A percentile compares a stretch with the other conserved stretches of the same genome.
phyloP scores from a whole-genome alignment of 2,888 invertebrate species.

The Tinea semifulvella region DNA sequence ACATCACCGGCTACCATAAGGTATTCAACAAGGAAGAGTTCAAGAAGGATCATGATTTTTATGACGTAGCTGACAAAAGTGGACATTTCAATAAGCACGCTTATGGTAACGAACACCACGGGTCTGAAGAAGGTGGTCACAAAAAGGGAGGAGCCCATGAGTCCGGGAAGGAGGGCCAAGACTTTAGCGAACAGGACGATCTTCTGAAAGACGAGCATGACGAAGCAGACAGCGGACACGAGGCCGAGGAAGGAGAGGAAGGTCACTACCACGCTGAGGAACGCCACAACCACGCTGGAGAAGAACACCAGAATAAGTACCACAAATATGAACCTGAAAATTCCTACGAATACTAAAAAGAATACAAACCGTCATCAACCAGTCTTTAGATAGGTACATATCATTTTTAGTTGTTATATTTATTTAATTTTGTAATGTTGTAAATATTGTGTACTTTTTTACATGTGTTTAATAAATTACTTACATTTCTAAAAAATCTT shows the following conservation, averaged over 20 bases:
- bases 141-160: constrained; percentile 65
- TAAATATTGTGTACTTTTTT: constrained; percentile 1
- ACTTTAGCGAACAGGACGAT: constrained; percentile 65
- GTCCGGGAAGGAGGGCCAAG: constrained; percentile 56
- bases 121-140: constrained; percentile 61
- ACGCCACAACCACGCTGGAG: too few species aligned
- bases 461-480: constrained; percentile 6
- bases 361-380: not conserved
- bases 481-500: not conserved
- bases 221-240: constrained; percentile 62
- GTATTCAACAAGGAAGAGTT: constrained; percentile 80
- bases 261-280: constrained; percentile 41
- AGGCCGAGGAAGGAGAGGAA: constrained; percentile 64
- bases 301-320: too few species aligned
- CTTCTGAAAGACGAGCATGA: constrained; percentile 66
- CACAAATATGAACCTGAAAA: not conserved
- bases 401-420: too few species aligned
- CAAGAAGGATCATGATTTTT: constrained; percentile 80
- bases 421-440: too few species aligned
- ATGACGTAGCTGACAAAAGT: constrained; percentile 74
- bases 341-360: not conserved
- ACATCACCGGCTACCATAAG: constrained; percentile 76
- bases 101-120: constrained; percentile 61
- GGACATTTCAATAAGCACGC: constrained; percentile 74
- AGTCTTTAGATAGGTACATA: too few species aligned